Base-by-base conservation (phyloP, 1,140 invertebrate genomes). In the Coptotermes formosanus region DNA sequence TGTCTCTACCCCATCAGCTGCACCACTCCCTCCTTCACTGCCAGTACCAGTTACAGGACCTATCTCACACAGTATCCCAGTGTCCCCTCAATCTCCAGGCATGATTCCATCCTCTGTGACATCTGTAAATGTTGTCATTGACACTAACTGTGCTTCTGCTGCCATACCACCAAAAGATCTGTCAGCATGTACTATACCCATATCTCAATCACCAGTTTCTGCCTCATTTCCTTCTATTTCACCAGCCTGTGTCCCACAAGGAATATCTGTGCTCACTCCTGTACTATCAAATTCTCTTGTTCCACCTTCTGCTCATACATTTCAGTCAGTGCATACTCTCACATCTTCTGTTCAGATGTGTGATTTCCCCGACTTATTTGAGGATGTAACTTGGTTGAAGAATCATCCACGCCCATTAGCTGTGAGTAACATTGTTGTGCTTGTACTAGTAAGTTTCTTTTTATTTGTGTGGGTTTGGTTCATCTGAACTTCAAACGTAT, bases 361-460 rank as follows among this genome's bases (percentile, higher is more conserved):
- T 30, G 25, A 75, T 75, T 75, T 75, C 64, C 64, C 64, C 30
- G 64, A n/a, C 4, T 25, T 75, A 2, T 75, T 75, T 75, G 64
- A 75, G 25, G 64, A 75, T 75, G 64, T 75, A 75, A 75, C 64
- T 75, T 75, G 64, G 64, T 75, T 75, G 64, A 75, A 75, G n/a
- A 75, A 75, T 75, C 64, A 75, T 75, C 64, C 64, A 75, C 64
- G 64, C 64, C 64, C 64, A 30, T 75, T 75, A 30, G 64, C 64
- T 8, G 64, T 75, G n/a, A 75, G 64, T 75, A n/a, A 75, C 64
- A 55, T 1, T 55, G 48, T 21, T 21, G 3, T 55, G 19, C 52
- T 55, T 55, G 19, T 55, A 21, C 52, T 55, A 21, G 52, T 16
- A 55, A 55, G 52, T 19, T 55, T 55, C 0, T 48, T 21, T 55